These are phyloP conservation scores for Chloroclysta siterata DNA, from an alignment of 2,888 invertebrate species.

Conservation along the genomic window DNA sequence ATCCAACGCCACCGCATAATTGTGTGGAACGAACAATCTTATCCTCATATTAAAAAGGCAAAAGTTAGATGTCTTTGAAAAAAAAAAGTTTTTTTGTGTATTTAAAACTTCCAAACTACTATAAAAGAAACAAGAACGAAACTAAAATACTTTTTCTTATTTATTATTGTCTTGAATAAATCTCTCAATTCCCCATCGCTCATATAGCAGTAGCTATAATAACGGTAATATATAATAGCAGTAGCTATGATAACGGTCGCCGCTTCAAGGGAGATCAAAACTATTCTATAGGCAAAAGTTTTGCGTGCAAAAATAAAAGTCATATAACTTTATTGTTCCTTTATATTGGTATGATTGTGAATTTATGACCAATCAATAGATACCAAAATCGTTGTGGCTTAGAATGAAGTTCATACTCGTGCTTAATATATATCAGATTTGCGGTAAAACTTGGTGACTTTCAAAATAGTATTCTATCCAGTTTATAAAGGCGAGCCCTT, in stretches of 20 bases:
- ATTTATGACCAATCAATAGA: conserved; percentile 2
- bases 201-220: not conserved
- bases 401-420: too few relatives aligned
- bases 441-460: not conserved
- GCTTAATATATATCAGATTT: not conserved
- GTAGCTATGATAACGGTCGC: not conserved
- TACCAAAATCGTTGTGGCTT: not conserved
- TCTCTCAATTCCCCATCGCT: too few relatives aligned
- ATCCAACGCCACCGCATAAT: too few relatives aligned
- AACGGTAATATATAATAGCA: not conserved
- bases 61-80: too few relatives aligned
- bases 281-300: conserved; percentile 32
- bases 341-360: conserved; percentile 4
- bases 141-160: too few relatives aligned
- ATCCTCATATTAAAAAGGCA: too few relatives aligned
- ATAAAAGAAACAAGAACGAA: too few relatives aligned
- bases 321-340: conserved; percentile 29
- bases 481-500: too few relatives aligned
- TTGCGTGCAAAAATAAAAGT: conserved; percentile 37
- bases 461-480: not conserved
- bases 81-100: too few relatives aligned
- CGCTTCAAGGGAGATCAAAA: not conserved
- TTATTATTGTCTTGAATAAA: too few relatives aligned
- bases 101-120: too few relatives aligned
- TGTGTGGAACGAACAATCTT: too few relatives aligned